Base-by-base conservation (phyloP, 2,888 invertebrate species). In the Rhagium mordax region DNA sequence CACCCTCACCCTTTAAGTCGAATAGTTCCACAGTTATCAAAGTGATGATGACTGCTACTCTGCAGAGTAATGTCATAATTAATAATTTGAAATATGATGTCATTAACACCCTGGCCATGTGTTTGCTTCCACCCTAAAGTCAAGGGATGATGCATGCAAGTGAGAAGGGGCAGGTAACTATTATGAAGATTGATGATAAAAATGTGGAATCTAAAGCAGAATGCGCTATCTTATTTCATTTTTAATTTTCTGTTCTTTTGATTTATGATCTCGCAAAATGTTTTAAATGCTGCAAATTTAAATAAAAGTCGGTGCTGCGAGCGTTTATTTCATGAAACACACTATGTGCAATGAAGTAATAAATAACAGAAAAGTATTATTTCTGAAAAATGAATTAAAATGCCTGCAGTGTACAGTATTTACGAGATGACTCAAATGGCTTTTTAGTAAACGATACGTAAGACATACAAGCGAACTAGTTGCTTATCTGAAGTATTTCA, bases 91-190 rank as follows among this genome's bases (percentile, higher is more conserved):
- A 84, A 84, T 85, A 86, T 84, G 80, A 80, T 82, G 83, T 84
- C 85, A 84, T 86, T 84, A 86, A 82, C 85, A 85, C 83, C 84
- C 82, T 71, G 81, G 84, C 84, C 85, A 85, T 85, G 85, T 85
- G 86, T 83, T 85, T 80, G 79, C 77, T 79, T 81, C 78, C 79
- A 78, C 77, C 75, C 79, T 76, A 53, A 65, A 48, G 15, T 60
- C 49, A 18, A 47, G 68, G 66, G 33, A 61, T 24, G 49, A 59
- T 51, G 51, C 80, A 78, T 79, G 79, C 78, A 77, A 73, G 74
- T 71, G 70, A 74, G 75, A 78, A 75, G 78, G 80, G 75, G 79
- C 80, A 82, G 82, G 83, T 83, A 82, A 80, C 76, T 74, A 80
- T 83, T 81, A 83, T 84, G 80, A 83, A 82, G 84, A 84, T 84